Evolutionary conservation across 2,888 invertebrate species (phyloP).

Genomic region (Apoda limacodes): DNA sequence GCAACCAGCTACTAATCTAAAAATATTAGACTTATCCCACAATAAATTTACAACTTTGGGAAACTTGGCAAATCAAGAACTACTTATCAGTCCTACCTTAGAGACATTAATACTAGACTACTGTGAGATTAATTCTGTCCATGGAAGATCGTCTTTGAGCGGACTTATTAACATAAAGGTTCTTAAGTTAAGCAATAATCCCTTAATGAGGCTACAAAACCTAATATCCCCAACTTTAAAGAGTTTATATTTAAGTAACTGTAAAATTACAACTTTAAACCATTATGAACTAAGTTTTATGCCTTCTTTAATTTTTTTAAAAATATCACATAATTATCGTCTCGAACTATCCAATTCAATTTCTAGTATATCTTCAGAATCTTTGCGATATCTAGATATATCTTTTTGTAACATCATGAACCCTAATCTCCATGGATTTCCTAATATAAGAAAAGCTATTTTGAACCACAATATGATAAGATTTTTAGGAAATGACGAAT

Average conservation of each 20-base stretch:
- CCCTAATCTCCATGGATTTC: slow-evolving; percentile 72
- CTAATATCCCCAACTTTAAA: slow-evolving; percentile 62
- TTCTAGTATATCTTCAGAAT: slow-evolving; percentile 53
- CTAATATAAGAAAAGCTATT: slow-evolving; percentile 67
- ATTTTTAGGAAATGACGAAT: slow-evolving; percentile 67
- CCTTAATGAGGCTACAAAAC: slow-evolving; percentile 48
- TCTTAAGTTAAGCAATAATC: slow-evolving; percentile 66
- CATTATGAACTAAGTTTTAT: slow-evolving; percentile 67
- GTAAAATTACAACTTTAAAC: slow-evolving; percentile 62
- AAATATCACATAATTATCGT: slow-evolving; percentile 72
- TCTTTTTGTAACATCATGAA: slow-evolving; percentile 72
- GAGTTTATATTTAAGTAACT: slow-evolving; percentile 69
- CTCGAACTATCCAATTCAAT: slow-evolving; percentile 53
- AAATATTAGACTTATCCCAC: slow-evolving; percentile 71
- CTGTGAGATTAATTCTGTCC: slow-evolving; percentile 70
- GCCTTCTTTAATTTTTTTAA: slow-evolving; percentile 69
- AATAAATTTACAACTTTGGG: slow-evolving; percentile 71
- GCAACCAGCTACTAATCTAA: slow-evolving; percentile 56
- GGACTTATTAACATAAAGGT: slow-evolving; percentile 64
- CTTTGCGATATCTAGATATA: slow-evolving; percentile 69
- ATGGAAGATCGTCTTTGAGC: slow-evolving; percentile 57
- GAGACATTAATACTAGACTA: slow-evolving; percentile 70
- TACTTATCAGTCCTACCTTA: slow-evolving; percentile 70
- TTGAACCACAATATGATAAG: slow-evolving; percentile 75
- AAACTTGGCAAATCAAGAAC: slow-evolving; percentile 53